Evolutionary conservation across 1,140 invertebrate species (phyloP).

Genomic region (Euura saliciscinereae): DNA sequence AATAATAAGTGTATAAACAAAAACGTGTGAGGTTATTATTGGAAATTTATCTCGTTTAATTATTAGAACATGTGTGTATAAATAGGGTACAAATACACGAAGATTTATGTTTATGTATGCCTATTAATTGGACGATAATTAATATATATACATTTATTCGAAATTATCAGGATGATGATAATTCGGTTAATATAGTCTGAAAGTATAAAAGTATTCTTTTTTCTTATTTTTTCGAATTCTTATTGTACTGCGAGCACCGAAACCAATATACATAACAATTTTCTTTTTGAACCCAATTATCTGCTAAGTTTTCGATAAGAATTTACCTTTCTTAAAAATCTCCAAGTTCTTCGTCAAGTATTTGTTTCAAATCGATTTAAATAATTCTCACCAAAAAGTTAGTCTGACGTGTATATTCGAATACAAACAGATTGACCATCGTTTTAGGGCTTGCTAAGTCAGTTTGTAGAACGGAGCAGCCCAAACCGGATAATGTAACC

Average conservation of each 20-base stretch:
- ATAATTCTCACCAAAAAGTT: slow-evolving; percentile 2
- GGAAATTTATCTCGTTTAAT: slow-evolving; percentile 45
- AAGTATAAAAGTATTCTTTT: neutral
- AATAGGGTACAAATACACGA: slow-evolving; percentile 58
- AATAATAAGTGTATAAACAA: too few species aligned
- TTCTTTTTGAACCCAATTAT: neutral
- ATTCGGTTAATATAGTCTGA: neutral
- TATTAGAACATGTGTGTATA: slow-evolving; percentile 58
- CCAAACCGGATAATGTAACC: neutral
- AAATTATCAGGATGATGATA: slow-evolving; percentile 16
- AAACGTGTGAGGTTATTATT: neutral
- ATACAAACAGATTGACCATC: neutral
- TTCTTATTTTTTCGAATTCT: neutral
- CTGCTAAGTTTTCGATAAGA: neutral
- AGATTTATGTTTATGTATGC: slow-evolving; percentile 42
- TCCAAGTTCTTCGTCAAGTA: neutral
- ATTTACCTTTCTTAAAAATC: neutral
- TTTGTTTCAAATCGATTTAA: neutral
- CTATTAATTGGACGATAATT: slow-evolving; percentile 35
- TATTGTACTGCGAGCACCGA: neutral
- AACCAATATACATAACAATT: neutral
- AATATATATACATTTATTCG: slow-evolving; percentile 53
- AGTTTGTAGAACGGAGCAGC: neutral
- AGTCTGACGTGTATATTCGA: neutral
- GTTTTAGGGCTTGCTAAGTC: neutral